These are phyloP conservation scores for Lamproptera curius DNA, from an alignment of 2,888 invertebrate genomes.

Conservation along the genomic window DNA sequence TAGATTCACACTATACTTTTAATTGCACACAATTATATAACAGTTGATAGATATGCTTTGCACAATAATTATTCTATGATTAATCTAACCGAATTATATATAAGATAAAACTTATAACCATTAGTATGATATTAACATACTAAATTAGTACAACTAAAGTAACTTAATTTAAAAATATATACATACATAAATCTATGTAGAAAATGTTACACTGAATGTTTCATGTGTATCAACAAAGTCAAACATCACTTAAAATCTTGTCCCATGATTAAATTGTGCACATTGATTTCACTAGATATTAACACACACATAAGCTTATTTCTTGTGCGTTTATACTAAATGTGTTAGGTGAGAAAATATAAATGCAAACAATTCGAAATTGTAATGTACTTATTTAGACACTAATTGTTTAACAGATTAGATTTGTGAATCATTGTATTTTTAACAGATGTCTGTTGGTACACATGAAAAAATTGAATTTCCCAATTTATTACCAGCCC, in stretches of 20 bases:
- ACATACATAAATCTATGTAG: not conserved
- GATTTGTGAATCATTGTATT: not conserved
- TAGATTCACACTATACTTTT: constrained; percentile 1
- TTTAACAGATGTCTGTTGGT: not conserved
- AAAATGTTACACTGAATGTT: constrained; percentile 6
- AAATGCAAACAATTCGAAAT: constrained; percentile 8
- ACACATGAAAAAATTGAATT: not conserved
- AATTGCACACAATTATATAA: constrained; percentile 13
- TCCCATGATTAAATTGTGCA: constrained; percentile 4
- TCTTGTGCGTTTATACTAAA: constrained; percentile 10
- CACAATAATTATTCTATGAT: constrained; percentile 20
- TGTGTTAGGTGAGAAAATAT: constrained; percentile 1
- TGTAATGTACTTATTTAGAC: constrained; percentile 16
- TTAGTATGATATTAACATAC: not conserved
- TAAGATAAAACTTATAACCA: constrained; percentile 2
- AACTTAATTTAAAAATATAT: constrained; percentile 3
- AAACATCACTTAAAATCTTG: not conserved
- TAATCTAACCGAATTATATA: not conserved
- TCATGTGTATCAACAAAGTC: constrained; percentile 10
- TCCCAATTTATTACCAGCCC: too few relatives aligned
- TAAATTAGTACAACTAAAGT: constrained; percentile 1
- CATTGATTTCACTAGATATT: not conserved
- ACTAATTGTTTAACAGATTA: not conserved
- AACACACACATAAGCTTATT: not conserved
- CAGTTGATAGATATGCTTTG: constrained; percentile 25